These are phyloP conservation scores for Falco concolor DNA, from an alignment of 2,797 vertebrate genomes.

Conservation along the genomic window DNA sequence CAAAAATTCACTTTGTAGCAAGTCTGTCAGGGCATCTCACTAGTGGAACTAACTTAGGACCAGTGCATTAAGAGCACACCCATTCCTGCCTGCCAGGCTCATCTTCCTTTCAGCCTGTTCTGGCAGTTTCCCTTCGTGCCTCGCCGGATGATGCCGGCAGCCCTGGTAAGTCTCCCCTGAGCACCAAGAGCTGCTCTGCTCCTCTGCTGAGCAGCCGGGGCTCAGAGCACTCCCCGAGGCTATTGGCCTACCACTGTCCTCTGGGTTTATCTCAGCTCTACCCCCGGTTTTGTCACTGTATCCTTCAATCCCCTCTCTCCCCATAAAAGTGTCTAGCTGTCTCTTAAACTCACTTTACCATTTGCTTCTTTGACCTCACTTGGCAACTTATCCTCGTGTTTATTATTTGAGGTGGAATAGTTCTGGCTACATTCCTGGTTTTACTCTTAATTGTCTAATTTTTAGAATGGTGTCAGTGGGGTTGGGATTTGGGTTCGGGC, in stretches of 20 bases:
- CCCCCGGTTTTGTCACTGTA: conserved; percentile 41
- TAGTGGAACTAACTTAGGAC: neutral
- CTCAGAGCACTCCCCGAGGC: neutral
- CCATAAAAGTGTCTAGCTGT: conserved; percentile 61
- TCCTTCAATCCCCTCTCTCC: conserved; percentile 59
- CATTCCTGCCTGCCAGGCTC: neutral
- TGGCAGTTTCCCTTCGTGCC: neutral
- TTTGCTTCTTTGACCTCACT: conserved; percentile 55
- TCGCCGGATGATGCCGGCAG: neutral
- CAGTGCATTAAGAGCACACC: neutral
- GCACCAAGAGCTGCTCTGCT: neutral
- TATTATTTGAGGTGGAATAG: conserved; percentile 61
- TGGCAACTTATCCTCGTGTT: conserved; percentile 60
- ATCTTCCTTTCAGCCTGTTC: neutral
- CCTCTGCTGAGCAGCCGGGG: neutral
- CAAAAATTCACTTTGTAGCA: neutral
- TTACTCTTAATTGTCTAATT: conserved; percentile 39
- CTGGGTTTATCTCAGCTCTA: conserved; percentile 36
- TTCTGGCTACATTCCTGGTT: conserved; percentile 50
- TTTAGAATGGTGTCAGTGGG: conserved; percentile 1
- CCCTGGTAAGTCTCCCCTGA: neutral
- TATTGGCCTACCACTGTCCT: conserved; percentile 11
- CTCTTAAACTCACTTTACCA: conserved; percentile 60
- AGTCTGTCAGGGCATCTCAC: neutral
- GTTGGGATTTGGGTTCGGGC: neutral